Evolutionary conservation across 2,888 invertebrate species (phyloP).

Genomic region (Chymomyza procnemis): DNA sequence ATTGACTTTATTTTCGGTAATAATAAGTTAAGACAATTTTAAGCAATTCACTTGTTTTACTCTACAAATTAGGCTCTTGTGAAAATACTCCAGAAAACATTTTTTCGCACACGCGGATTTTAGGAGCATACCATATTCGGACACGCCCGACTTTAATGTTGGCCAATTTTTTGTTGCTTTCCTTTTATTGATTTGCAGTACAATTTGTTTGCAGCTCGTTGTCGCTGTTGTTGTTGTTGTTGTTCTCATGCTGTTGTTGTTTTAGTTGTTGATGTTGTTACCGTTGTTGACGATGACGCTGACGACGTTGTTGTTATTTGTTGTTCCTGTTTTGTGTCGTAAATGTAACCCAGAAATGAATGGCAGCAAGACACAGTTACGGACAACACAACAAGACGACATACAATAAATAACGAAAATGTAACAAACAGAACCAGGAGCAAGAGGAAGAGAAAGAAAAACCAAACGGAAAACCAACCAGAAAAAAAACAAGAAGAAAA

Average conservation of each 20-base stretch:
- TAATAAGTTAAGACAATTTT: too few relatives aligned
- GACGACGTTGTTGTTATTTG: conserved; percentile 11
- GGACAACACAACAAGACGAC: conserved; percentile 37
- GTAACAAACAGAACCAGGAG: conserved; percentile 29
- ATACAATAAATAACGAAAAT: conserved; percentile 10
- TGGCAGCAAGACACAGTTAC: conserved; percentile 36
- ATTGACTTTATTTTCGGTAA: too few relatives aligned
- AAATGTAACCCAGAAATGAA: conserved; percentile 61
- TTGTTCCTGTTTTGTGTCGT: conserved; percentile 11
- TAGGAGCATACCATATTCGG: too few relatives aligned
- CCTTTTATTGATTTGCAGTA: conserved; percentile 63
- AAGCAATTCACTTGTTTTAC: too few relatives aligned
- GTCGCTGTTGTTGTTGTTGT: conserved; percentile 29
- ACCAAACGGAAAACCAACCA: conserved; percentile 13
- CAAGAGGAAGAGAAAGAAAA: conserved; percentile 30
- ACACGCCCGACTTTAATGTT: background rate
- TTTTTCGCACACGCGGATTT: too few relatives aligned
- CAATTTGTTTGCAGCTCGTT: conserved; percentile 61
- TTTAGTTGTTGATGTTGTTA: conserved; percentile 17
- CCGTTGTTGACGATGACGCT: background rate
- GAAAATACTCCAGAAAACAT: too few relatives aligned
- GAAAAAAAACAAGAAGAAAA: conserved; percentile 25
- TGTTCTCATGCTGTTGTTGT: conserved; percentile 30
- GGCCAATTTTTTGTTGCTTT: background rate
- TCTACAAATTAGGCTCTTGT: too few relatives aligned